phyloP scores from a whole-genome alignment of 2,797 vertebrate species.

The Pseudochirops corinnae region DNA sequence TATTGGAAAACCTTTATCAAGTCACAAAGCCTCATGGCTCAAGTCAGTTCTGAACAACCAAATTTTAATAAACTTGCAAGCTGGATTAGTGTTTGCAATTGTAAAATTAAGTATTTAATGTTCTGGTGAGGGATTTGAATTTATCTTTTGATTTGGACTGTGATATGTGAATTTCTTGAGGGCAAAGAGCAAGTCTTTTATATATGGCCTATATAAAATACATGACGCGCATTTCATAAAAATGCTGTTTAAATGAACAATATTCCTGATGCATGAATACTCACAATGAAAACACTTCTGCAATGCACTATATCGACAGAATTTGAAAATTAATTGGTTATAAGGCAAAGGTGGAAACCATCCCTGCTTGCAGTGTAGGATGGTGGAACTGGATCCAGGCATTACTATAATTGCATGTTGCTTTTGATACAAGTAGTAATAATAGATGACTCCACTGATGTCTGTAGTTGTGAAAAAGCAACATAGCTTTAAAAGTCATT shows the following conservation, averaged over 20 bases:
- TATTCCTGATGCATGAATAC: neutral
- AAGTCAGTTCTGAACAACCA: neutral
- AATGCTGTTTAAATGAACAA: conserved; percentile 19
- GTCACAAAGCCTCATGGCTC: neutral
- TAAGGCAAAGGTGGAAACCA: neutral
- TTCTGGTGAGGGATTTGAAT: conserved; percentile 26
- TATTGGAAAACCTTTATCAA: conserved; percentile 64
- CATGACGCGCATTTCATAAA: conserved; percentile 38
- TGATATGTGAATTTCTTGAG: conserved; percentile 39
- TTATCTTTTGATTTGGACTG: conserved; percentile 36
- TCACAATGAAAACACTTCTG: conserved; percentile 29
- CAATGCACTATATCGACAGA: neutral
- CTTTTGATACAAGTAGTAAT: neutral
- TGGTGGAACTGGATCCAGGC: neutral
- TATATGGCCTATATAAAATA: neutral
- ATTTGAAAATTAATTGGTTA: neutral
- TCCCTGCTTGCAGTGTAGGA: neutral
- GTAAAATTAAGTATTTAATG: conserved; percentile 43
- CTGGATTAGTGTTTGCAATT: conserved; percentile 49
- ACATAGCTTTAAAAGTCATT: neutral
- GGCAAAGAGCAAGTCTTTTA: conserved; percentile 14
- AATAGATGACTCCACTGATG: neutral
- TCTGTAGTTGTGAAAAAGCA: neutral
- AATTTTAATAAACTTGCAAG: conserved; percentile 44
- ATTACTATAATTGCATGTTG: neutral